phyloP scores from a whole-genome alignment of 2,797 vertebrate genomes.

The Gouania willdenowi region DNA sequence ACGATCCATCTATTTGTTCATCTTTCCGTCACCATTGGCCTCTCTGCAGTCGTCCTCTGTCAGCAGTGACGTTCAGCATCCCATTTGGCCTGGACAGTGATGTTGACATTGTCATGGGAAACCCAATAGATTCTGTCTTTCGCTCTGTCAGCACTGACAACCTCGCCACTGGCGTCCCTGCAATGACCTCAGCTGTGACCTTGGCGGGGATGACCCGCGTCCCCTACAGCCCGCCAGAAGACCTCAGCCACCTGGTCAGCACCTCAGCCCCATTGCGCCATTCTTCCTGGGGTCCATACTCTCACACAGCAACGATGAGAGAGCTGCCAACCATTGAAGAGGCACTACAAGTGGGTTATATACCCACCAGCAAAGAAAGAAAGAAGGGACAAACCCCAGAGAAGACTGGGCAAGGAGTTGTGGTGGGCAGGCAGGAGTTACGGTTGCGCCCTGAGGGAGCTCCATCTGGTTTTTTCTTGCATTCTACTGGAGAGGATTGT shows the following conservation, averaged over 20 bases:
- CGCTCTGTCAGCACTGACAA: slow-evolving; percentile 87
- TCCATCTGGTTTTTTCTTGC: slow-evolving; percentile 88
- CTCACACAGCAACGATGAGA: slow-evolving; percentile 49
- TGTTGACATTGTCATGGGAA: slow-evolving; percentile 92
- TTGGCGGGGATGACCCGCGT: slow-evolving; percentile 40
- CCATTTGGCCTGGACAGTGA: slow-evolving; percentile 96
- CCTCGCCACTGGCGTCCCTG: slow-evolving; percentile 69
- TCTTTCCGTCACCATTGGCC: slow-evolving; percentile 25
- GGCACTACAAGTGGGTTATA: slow-evolving; percentile 79
- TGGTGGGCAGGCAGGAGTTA: slow-evolving; percentile 65
- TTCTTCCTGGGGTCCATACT: slow-evolving; percentile 62
- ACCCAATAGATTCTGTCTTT: slow-evolving; percentile 82
- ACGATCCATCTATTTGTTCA: slow-evolving; percentile 23
- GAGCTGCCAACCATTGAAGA: slow-evolving; percentile 88
- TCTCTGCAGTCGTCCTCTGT: slow-evolving; percentile 77
- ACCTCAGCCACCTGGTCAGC: slow-evolving; percentile 72
- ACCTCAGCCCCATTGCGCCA: slow-evolving; percentile 53
- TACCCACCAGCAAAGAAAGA: slow-evolving; percentile 34
- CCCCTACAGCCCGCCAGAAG: slow-evolving; percentile 57
- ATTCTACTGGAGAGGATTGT: slow-evolving; percentile 69
- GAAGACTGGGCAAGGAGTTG: slow-evolving; percentile 36
- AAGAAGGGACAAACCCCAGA: slow-evolving; percentile 26
- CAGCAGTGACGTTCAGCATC: slow-evolving; percentile 90
- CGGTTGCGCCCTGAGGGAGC: slow-evolving; percentile 86
- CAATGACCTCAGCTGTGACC: slow-evolving; percentile 36